phyloP scores from a whole-genome alignment of 2,113 vertebrate species.

The Ceyx cyanopectus region DNA sequence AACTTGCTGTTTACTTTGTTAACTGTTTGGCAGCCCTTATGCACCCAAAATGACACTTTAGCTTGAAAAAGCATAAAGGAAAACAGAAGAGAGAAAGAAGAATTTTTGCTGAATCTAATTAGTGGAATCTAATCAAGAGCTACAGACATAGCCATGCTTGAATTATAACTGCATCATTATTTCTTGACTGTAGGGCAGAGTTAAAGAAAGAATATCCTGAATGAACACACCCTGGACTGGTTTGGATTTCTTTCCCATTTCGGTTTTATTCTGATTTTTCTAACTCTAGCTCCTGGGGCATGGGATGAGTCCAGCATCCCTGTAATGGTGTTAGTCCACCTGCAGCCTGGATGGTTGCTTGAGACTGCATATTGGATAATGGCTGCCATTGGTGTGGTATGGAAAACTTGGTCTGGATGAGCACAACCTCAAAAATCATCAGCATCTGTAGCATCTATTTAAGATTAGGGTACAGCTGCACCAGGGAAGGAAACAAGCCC shows the following conservation, averaged over 20 bases:
- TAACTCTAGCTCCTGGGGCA: slow-evolving; percentile 59
- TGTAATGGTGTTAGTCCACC: slow-evolving; percentile 53
- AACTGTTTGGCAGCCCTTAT: slow-evolving; percentile 15
- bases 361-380: not conserved
- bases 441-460: not conserved
- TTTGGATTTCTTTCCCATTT: slow-evolving; percentile 54
- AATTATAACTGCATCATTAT: slow-evolving; percentile 50
- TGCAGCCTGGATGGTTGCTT: not conserved
- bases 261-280: slow-evolving; percentile 51
- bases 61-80: slow-evolving; percentile 9
- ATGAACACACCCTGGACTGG: slow-evolving; percentile 54
- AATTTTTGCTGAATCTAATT: slow-evolving; percentile 53
- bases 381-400: too few relatives aligned
- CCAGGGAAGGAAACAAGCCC: not conserved
- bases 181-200: slow-evolving; percentile 69
- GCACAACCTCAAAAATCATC: not conserved
- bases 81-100: slow-evolving; percentile 46
- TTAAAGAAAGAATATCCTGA: slow-evolving; percentile 62
- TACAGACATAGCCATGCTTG: slow-evolving; percentile 22
- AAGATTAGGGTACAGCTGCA: not conserved
- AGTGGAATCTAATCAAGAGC: slow-evolving; percentile 64
- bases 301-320: slow-evolving; percentile 55
- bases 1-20: not conserved
- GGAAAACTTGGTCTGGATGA: not conserved
- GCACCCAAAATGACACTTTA: not conserved